These are phyloP conservation scores for Asteroscopus sphinx DNA, from an alignment of 2,888 invertebrate genomes.

Conservation along the genomic window DNA sequence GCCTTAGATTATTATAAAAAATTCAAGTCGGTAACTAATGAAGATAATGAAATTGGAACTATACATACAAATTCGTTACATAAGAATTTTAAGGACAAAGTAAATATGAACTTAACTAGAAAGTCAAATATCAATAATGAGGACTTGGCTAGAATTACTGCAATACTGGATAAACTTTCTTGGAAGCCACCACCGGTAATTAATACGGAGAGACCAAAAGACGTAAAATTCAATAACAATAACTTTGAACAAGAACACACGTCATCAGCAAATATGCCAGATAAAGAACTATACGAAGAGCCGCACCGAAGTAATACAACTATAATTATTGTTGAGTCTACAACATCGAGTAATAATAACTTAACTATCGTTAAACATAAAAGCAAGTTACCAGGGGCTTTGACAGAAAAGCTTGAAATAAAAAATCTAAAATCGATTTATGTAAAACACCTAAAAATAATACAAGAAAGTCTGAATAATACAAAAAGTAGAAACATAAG, in stretches of 20 bases:
- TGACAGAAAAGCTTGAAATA: conserved; percentile 12
- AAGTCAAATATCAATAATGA: conserved; percentile 12
- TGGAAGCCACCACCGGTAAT: neutral
- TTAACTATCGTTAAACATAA: conserved; percentile 22
- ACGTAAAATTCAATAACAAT: no score
- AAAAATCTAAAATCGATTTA: conserved; percentile 18
- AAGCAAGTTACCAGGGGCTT: conserved; percentile 20
- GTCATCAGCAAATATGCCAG: neutral
- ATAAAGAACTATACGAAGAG: neutral
- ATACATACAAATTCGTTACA: neutral
- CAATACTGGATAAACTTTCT: conserved; percentile 6
- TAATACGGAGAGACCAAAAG: neutral
- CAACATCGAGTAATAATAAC: neutral
- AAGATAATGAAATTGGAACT: neutral
- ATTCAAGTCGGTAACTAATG: neutral
- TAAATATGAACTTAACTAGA: conserved; percentile 10
- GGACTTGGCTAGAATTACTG: neutral
- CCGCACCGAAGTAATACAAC: neutral
- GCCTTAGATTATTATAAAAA: neutral
- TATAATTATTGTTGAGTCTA: conserved; percentile 1
- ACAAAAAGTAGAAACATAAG: conserved; percentile 12
- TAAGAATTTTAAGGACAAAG: neutral
- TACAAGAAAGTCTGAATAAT: conserved; percentile 12
- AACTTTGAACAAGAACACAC: neutral
- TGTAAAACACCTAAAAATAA: conserved; percentile 10